Conservation (phyloP, 2,888 invertebrate species). For the Heliconius sara region DNA sequence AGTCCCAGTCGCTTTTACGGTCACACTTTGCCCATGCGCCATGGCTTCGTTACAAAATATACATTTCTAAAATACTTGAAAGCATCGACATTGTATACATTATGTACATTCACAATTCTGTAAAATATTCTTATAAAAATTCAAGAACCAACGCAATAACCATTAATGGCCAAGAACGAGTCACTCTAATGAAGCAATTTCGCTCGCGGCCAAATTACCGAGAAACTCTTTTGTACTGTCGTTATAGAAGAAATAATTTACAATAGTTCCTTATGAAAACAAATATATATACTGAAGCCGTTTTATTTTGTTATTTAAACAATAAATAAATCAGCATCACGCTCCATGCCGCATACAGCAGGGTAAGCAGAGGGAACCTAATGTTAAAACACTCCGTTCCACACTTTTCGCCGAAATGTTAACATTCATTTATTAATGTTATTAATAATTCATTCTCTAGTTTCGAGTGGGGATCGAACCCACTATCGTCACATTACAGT, state of each 20-base stretch:
- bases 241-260: constrained; percentile 14
- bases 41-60: background rate
- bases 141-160: constrained; percentile 31
- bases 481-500: too few species aligned
- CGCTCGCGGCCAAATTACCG: constrained; percentile 34
- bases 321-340: too few species aligned
- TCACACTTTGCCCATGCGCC: too few species aligned
- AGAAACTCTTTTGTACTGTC: constrained; percentile 32
- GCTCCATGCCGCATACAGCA: too few species aligned
- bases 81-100: background rate
- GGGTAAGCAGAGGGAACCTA: too few species aligned
- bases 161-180: constrained; percentile 30
- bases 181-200: constrained; percentile 43
- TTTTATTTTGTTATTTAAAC: too few species aligned
- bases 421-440: too few species aligned
- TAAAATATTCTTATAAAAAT: constrained; percentile 1
- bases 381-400: too few species aligned
- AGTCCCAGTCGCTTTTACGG: too few species aligned
- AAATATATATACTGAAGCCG: background rate
- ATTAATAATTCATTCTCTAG: too few species aligned
- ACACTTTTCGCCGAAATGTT: too few species aligned
- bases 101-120: background rate
- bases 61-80: background rate
- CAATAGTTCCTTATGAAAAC: constrained; percentile 3
- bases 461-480: too few species aligned